phyloP scores from a whole-genome alignment of 2,113 vertebrate species.

The Fulica atra region DNA sequence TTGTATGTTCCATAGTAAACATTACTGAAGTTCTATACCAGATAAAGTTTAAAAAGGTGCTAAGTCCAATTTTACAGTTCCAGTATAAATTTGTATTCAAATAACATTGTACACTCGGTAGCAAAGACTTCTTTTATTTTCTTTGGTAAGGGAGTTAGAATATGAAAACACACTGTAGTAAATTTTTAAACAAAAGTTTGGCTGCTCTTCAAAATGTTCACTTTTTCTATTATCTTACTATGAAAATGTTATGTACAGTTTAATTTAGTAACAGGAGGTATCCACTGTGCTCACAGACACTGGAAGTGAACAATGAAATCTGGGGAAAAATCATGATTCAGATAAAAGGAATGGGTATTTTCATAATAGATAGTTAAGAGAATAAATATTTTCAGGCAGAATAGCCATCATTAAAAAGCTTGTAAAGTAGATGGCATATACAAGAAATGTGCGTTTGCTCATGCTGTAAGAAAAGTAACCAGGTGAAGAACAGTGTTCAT shows the following conservation, averaged over 20 bases:
- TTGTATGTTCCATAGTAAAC: fast-evolving
- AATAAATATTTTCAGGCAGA: not conserved
- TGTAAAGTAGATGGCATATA: not conserved
- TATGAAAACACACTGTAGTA: not conserved
- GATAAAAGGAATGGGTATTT: not conserved
- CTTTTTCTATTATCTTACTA: not conserved
- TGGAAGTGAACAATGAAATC: not conserved
- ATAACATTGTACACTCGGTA: not conserved
- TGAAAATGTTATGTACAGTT: not conserved
- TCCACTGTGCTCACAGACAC: not conserved
- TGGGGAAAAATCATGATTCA: not conserved
- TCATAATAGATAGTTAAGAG: not conserved
- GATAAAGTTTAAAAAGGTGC: not conserved
- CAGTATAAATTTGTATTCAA: not conserved
- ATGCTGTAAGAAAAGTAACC: not conserved
- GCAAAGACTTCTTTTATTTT: not conserved
- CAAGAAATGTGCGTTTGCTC: not conserved
- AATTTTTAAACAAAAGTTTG: not conserved
- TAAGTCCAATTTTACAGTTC: not conserved
- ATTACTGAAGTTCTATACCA: not conserved
- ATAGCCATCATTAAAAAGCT: not conserved
- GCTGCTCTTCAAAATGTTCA: not conserved
- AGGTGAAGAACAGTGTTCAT: not conserved
- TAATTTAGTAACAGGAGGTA: not conserved
- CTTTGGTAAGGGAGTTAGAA: not conserved